phyloP scores from a whole-genome alignment of 2,797 vertebrate species.

The Enteromius afrohamiltoni region DNA sequence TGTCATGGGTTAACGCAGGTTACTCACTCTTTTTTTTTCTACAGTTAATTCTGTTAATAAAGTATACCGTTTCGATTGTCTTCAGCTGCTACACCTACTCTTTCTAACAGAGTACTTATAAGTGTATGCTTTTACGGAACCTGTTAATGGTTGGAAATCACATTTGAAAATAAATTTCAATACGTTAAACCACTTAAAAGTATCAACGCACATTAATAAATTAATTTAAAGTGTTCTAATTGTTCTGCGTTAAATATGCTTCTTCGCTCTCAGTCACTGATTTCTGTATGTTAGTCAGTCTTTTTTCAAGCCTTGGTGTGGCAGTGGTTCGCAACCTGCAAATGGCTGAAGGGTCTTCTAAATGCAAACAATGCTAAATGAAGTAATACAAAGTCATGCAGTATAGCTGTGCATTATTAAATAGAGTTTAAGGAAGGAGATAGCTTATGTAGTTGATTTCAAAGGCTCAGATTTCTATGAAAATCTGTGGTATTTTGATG shows the following conservation, averaged over 20 bases:
- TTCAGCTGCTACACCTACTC: constrained; percentile 48
- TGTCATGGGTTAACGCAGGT: constrained; percentile 62
- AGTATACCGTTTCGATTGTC: constrained; percentile 50
- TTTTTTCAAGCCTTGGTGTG: not conserved
- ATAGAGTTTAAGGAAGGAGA: not conserved
- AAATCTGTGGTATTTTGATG: not conserved
- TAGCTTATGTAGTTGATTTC: not conserved
- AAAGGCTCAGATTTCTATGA: not conserved
- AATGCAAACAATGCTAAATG: constrained; percentile 11
- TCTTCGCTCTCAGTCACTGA: not conserved
- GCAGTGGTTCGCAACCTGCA: not conserved
- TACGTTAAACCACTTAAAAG: constrained; percentile 4
- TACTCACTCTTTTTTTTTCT: constrained; percentile 38
- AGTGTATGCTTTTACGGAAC: constrained; percentile 30
- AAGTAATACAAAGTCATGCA: not conserved
- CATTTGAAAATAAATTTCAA: constrained; percentile 7
- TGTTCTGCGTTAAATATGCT: constrained; percentile 10
- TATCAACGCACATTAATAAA: constrained; percentile 18
- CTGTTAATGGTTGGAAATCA: constrained; percentile 40
- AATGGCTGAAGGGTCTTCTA: not conserved
- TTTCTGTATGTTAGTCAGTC: not conserved
- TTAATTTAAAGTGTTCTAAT: not conserved
- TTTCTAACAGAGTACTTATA: constrained; percentile 22
- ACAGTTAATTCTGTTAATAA: constrained; percentile 60
- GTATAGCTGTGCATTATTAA: not conserved